A percentile compares a stretch with the other conserved stretches of the same genome.
Evolutionary conservation across 2,888 invertebrate species (phyloP).

Genomic region (Cheilosia scutellata): DNA sequence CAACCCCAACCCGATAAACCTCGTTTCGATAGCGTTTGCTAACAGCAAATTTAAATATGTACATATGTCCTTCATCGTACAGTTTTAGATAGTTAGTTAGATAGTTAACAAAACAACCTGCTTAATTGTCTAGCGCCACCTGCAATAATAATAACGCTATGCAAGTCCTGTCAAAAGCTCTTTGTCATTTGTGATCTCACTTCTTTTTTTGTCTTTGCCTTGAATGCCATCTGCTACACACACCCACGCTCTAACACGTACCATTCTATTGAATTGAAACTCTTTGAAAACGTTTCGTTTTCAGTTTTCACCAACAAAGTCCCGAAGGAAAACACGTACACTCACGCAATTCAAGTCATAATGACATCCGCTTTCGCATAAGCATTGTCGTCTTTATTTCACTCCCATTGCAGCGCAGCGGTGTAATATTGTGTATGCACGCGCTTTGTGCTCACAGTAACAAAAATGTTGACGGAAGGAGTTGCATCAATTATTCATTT

Average conservation of each 20-base stretch:
- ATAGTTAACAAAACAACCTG: too few species aligned
- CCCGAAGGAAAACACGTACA: conserved; percentile 63
- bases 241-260: background rate
- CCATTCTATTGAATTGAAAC: conserved; percentile 16
- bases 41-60: too few species aligned
- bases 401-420: conserved; percentile 5
- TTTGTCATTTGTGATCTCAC: too few species aligned
- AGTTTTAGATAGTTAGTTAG: too few species aligned
- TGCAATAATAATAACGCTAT: too few species aligned
- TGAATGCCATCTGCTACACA: too few species aligned
- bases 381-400: conserved; percentile 41
- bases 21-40: too few species aligned
- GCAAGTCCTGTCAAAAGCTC: too few species aligned
- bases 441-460: conserved; percentile 39
- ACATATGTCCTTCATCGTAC: too few species aligned
- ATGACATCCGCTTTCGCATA: conserved; percentile 66
- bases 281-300: conserved; percentile 26
- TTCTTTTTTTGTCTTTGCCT: too few species aligned
- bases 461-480: conserved; percentile 72
- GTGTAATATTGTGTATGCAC: conserved; percentile 36
- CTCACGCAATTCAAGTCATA: conserved; percentile 56
- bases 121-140: too few species aligned
- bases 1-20: too few species aligned
- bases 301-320: conserved; percentile 10
- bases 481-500: conserved; percentile 74